A percentile compares a stretch with the other conserved stretches of the same genome.
Evolutionary conservation across 2,888 invertebrate species (phyloP).

Genomic region (Amphipyra berbera): DNA sequence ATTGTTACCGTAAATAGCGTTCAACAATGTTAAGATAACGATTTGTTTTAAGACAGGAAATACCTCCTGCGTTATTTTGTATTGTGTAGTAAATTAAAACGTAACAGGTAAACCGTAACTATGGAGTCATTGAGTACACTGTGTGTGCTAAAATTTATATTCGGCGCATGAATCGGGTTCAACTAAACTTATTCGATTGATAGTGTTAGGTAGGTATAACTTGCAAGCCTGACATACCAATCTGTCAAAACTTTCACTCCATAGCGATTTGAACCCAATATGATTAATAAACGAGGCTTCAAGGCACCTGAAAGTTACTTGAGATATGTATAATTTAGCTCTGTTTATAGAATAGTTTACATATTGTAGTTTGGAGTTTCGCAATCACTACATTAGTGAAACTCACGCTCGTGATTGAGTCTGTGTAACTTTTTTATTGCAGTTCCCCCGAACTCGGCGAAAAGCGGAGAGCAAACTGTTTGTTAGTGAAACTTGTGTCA

Average conservation of each 20-base stretch:
- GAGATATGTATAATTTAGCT: constrained; percentile 44
- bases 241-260: constrained; percentile 48
- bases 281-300: constrained; percentile 49
- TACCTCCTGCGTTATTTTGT: constrained; percentile 3
- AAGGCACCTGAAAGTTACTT: constrained; percentile 27
- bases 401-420: constrained; percentile 24
- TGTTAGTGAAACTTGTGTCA: constrained; percentile 24
- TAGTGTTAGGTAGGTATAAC: constrained; percentile 5
- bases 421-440: constrained; percentile 45
- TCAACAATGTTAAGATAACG: background rate
- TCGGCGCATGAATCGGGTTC: background rate
- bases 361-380: constrained; percentile 37
- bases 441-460: constrained; percentile 20
- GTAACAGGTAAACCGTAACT: constrained; percentile 16
- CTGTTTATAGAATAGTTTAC: constrained; percentile 34
- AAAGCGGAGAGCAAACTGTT: constrained; percentile 17
- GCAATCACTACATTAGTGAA: constrained; percentile 27
- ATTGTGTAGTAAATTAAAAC: constrained; percentile 13
- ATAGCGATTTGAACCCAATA: constrained; percentile 46
- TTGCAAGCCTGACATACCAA: constrained; percentile 17
- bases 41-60: constrained; percentile 12
- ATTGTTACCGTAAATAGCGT: constrained; percentile 13
- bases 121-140: constrained; percentile 7
- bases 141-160: constrained; percentile 1
- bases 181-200: constrained; percentile 25